phyloP scores from a whole-genome alignment of 2,113 vertebrate genomes.

The Potamarius usumacintae region DNA sequence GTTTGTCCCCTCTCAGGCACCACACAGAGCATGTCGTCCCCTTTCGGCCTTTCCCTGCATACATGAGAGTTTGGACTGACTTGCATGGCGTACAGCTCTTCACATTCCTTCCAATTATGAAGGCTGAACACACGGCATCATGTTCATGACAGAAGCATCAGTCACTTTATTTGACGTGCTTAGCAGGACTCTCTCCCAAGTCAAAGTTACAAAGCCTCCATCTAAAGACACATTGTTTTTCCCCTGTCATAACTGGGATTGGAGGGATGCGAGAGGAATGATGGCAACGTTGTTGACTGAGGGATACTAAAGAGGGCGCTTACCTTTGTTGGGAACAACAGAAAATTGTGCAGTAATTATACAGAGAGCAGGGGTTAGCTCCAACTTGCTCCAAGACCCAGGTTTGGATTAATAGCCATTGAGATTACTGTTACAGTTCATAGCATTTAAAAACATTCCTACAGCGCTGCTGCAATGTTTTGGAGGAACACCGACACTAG shows the following conservation, averaged over 20 bases:
- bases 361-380: background rate
- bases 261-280: slow-evolving; percentile 15
- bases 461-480: background rate
- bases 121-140: background rate
- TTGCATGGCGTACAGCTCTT: background rate
- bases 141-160: background rate
- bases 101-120: background rate
- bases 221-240: background rate
- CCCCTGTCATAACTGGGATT: background rate
- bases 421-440: background rate
- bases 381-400: background rate
- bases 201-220: background rate
- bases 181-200: background rate
- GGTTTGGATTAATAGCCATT: background rate
- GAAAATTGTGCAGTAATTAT: slow-evolving; percentile 14
- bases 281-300: slow-evolving; percentile 20
- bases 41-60: slow-evolving; percentile 36
- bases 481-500: background rate
- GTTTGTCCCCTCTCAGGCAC: slow-evolving; percentile 28
- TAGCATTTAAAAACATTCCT: background rate
- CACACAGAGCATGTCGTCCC: background rate
- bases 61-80: slow-evolving; percentile 35
- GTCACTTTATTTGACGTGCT: no score
- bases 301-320: slow-evolving; percentile 6
- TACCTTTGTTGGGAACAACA: slow-evolving; percentile 13